Evolutionary conservation across 2,797 vertebrate genomes (phyloP).

Genomic region (Hybognathus amarus): DNA sequence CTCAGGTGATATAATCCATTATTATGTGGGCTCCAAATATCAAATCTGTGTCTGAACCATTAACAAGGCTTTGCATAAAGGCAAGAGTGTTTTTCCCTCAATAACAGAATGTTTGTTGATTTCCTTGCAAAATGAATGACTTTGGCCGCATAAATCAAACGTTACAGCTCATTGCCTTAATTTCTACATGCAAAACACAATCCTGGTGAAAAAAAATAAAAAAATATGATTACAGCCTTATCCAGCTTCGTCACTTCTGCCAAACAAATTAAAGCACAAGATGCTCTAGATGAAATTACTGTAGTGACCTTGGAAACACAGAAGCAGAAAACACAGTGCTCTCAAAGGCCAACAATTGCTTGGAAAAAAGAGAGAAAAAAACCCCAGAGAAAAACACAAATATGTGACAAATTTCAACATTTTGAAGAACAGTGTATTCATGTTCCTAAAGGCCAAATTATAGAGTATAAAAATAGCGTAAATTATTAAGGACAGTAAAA

Average conservation of each 20-base stretch:
- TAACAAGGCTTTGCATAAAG: slow-evolving; percentile 21
- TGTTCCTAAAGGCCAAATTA: background rate
- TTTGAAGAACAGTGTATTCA: background rate
- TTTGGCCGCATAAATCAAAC: slow-evolving; percentile 42
- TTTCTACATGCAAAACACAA: slow-evolving; percentile 49
- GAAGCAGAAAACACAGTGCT: background rate
- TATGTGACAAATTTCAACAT: background rate
- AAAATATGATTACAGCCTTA: slow-evolving; percentile 26
- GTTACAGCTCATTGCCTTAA: slow-evolving; percentile 47
- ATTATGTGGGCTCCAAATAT: background rate
- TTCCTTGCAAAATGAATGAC: slow-evolving; percentile 13
- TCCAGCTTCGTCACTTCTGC: slow-evolving; percentile 18
- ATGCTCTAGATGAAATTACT: slow-evolving; percentile 1
- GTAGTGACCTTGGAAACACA: slow-evolving; percentile 16
- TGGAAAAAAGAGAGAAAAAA: background rate
- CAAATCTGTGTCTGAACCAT: slow-evolving; percentile 13
- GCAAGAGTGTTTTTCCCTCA: background rate
- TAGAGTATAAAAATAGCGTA: background rate
- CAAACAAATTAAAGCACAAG: slow-evolving; percentile 20
- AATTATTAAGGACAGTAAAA: background rate
- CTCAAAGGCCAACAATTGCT: background rate
- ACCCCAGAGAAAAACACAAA: background rate
- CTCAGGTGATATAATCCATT: slow-evolving; percentile 12
- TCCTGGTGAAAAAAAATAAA: slow-evolving; percentile 32
- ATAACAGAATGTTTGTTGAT: background rate